Percentiles rank a stretch among this genome's conserved stretches.
phyloP scores from a whole-genome alignment of 2,113 vertebrate genomes.

The Oncorhynchus keta region DNA sequence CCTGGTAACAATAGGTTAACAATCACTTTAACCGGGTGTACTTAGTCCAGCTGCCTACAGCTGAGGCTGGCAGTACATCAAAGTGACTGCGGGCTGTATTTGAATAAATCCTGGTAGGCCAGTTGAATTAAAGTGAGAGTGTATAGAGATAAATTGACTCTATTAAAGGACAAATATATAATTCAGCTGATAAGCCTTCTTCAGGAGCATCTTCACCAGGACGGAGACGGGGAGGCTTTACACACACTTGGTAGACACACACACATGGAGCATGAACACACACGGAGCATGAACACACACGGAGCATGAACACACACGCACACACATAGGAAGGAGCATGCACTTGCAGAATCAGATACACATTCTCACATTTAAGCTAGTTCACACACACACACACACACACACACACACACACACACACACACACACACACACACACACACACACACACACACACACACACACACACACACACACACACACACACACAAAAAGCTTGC shows the following conservation, averaged over 20 bases:
- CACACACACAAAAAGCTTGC: slow-evolving; percentile 11
- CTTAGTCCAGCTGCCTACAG: neutral
- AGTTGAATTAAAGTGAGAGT: slow-evolving; percentile 69
- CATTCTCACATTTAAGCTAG: too few species aligned
- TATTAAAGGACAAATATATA: slow-evolving; percentile 75
- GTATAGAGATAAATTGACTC: slow-evolving; percentile 73
- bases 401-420: too few species aligned
- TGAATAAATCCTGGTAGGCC: slow-evolving; percentile 65
- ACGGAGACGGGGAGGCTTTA: slow-evolving; percentile 19
- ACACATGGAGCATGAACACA: neutral
- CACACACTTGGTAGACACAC: slow-evolving; percentile 3
- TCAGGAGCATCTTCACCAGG: slow-evolving; percentile 47
- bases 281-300: too few species aligned
- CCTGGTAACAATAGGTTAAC: slow-evolving; percentile 71
- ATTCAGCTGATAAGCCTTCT: slow-evolving; percentile 63
- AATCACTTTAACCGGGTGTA: slow-evolving; percentile 62
- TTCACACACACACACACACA: too few species aligned
- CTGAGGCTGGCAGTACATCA: slow-evolving; percentile 51
- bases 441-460: too few species aligned
- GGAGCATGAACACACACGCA: too few species aligned
- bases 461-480: too few species aligned
- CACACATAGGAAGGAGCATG: too few species aligned
- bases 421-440: too few species aligned
- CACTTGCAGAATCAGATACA: too few species aligned
- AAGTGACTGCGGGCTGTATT: slow-evolving; percentile 58